Percentiles rank a stretch among this genome's conserved stretches.
phyloP scores from a whole-genome alignment of 2,797 vertebrate genomes.

The Pipistrellus pipistrellus region DNA sequence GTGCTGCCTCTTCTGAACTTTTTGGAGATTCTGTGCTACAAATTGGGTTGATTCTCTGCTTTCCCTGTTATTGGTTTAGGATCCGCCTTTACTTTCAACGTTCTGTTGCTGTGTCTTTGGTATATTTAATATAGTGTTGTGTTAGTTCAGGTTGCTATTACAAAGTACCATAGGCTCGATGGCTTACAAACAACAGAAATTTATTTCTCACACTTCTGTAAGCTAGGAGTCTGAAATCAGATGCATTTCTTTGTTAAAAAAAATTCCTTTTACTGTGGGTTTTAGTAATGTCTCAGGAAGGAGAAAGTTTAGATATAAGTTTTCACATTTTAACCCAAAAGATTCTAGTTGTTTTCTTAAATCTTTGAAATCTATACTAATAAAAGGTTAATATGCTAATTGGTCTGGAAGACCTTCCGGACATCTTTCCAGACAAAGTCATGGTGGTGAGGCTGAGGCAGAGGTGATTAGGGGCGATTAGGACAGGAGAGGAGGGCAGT shows the following conservation, averaged over 20 bases:
- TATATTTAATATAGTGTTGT: not conserved
- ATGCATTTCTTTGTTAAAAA: conserved; percentile 3
- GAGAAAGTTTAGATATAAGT: not conserved
- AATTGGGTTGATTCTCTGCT: not conserved
- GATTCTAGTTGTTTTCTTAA: conserved; percentile 28
- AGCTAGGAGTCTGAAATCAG: not conserved
- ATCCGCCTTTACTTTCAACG: not conserved
- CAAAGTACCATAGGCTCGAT: not conserved
- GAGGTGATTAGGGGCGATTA: too few species aligned
- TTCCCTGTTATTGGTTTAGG: not conserved
- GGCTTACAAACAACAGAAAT: not conserved
- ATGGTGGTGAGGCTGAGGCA: too few species aligned
- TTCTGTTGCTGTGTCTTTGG: not conserved
- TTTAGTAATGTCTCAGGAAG: not conserved
- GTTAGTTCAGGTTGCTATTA: not conserved
- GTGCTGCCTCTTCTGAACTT: not conserved
- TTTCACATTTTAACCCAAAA: not conserved
- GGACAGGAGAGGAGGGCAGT: too few species aligned
- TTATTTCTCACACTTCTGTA: not conserved
- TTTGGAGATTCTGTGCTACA: not conserved
- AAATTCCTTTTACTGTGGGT: not conserved
- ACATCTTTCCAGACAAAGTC: too few species aligned
- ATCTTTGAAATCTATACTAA: not conserved
- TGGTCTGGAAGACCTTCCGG: too few species aligned
- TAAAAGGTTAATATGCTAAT: too few species aligned